Evolutionary conservation across 2,113 vertebrate species (phyloP).

Genomic region (Tragelaphus scriptus): DNA sequence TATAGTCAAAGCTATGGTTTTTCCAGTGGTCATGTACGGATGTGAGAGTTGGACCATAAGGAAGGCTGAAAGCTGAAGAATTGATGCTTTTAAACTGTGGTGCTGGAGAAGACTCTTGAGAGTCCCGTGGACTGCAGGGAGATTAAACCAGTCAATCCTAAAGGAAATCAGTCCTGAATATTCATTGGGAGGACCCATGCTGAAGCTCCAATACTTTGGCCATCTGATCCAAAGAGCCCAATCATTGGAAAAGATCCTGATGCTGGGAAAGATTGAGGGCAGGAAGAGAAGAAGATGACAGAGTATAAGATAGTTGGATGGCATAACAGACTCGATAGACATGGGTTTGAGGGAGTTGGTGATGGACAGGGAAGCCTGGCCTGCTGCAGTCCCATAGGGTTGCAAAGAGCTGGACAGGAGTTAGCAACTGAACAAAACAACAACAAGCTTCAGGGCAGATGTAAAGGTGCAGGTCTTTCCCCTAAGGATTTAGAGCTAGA

Average conservation of each 20-base stretch:
- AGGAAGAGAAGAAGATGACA: not conserved
- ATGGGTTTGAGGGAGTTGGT: not conserved
- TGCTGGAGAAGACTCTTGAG: not conserved
- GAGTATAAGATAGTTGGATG: not conserved
- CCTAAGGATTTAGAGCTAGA: not conserved
- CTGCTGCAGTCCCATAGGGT: fast-evolving
- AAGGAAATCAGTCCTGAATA: not conserved
- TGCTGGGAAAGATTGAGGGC: not conserved
- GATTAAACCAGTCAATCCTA: not conserved
- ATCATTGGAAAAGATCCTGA: not conserved
- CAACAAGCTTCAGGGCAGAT: not conserved
- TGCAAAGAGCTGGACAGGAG: not conserved
- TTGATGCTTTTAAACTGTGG: not conserved
- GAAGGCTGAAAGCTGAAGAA: not conserved
- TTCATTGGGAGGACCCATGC: not conserved
- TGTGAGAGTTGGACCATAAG: not conserved
- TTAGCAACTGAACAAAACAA: not conserved
- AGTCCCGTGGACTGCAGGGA: not conserved
- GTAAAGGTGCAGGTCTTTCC: not conserved
- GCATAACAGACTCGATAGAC: not conserved
- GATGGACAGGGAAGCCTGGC: not conserved
- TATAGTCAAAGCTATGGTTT: not conserved
- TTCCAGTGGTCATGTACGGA: not conserved
- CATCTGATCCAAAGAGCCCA: not conserved
- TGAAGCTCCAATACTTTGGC: not conserved